Conservation (phyloP, 2,113 vertebrate genomes). For the Pituophis catenifer region DNA sequence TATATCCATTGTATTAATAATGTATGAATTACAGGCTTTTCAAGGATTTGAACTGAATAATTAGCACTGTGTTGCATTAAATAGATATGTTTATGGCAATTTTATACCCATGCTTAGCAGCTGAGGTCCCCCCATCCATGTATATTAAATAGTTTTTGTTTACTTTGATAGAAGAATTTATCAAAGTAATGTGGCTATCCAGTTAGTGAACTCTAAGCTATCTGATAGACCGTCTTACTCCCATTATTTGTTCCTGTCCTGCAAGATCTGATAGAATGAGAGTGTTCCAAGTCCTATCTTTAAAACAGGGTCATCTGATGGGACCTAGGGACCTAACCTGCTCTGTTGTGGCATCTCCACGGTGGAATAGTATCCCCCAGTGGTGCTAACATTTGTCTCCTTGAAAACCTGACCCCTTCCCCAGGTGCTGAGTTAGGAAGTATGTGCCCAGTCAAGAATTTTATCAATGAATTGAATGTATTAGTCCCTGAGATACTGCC, state of each 20-base stretch:
- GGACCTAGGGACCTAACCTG: neutral
- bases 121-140: neutral
- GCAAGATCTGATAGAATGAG: neutral
- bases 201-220: neutral
- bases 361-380: neutral
- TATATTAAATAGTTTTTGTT: neutral
- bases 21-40: slow-evolving; percentile 19
- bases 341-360: neutral
- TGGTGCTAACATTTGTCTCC: neutral
- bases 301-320: neutral
- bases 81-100: neutral
- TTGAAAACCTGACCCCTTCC: neutral
- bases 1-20: neutral
- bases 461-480: neutral
- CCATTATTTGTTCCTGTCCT: neutral
- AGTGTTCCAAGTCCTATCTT: neutral
- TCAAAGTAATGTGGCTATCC: neutral
- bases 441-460: neutral
- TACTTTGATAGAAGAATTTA: neutral
- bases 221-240: neutral
- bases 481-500: neutral
- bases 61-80: slow-evolving; percentile 7
- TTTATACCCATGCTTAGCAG: neutral
- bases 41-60: slow-evolving; percentile 45
- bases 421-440: neutral